These are phyloP conservation scores for Tamias sibiricus DNA, from an alignment of 2,113 vertebrate species.

Conservation along the genomic window DNA sequence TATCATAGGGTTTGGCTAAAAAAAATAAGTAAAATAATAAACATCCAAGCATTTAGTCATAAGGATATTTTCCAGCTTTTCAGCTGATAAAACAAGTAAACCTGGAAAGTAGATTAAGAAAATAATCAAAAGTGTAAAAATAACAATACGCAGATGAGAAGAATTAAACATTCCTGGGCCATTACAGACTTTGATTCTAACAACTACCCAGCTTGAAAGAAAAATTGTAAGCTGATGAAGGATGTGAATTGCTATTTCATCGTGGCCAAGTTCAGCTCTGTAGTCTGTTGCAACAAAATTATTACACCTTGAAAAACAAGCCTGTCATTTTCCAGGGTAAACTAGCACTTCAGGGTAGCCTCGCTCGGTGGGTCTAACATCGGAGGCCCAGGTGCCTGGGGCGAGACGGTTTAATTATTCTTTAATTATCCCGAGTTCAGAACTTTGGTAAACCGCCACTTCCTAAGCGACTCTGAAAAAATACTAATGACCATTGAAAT, in stretches of 20 bases:
- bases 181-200: constrained; percentile 73
- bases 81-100: constrained; percentile 87
- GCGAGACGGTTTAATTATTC: constrained; percentile 55
- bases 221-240: constrained; percentile 57
- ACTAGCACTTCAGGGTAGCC: constrained; percentile 49
- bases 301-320: constrained; percentile 78
- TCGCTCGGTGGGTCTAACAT: background rate
- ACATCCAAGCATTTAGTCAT: constrained; percentile 79
- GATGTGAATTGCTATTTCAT: constrained; percentile 69
- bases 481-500: constrained; percentile 37
- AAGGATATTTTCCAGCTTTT: constrained; percentile 84
- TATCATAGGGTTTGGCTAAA: constrained; percentile 77
- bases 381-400: background rate
- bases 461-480: constrained; percentile 63
- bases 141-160: constrained; percentile 72
- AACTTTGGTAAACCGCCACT: constrained; percentile 57
- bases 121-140: constrained; percentile 82
- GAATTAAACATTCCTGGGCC: constrained; percentile 74
- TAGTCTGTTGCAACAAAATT: constrained; percentile 60
- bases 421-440: constrained; percentile 64
- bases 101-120: constrained; percentile 83
- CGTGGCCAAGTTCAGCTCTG: constrained; percentile 62
- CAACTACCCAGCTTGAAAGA: constrained; percentile 51
- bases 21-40: constrained; percentile 81
- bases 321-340: constrained; percentile 66